Evolutionary conservation across 1,140 invertebrate genomes (phyloP).

Genomic region (Stegodyphus mimosarum): DNA sequence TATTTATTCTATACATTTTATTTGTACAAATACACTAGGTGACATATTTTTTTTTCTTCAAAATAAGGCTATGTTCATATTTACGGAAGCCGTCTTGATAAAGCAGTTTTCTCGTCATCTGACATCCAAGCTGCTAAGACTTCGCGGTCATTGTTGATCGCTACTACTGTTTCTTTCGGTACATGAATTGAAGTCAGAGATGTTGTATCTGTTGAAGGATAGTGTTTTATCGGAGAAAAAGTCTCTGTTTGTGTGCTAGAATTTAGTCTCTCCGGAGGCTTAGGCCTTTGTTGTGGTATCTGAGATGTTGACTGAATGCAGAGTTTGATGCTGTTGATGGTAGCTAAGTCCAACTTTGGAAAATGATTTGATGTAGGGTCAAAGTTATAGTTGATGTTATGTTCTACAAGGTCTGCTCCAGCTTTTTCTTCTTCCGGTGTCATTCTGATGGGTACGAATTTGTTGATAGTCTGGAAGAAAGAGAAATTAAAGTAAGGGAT

Average conservation of each 20-base stretch:
- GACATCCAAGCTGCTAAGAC: slow-evolving; percentile 53
- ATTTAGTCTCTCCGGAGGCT: slow-evolving; percentile 26
- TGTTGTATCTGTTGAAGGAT: too few relatives aligned
- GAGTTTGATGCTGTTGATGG: slow-evolving; percentile 38
- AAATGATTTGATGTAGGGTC: slow-evolving; percentile 10
- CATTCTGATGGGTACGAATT: slow-evolving; percentile 85
- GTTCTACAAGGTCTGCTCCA: slow-evolving; percentile 88
- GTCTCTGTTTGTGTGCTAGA: slow-evolving; percentile 39
- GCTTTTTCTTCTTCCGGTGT: slow-evolving; percentile 83
- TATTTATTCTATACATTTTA: too few relatives aligned
- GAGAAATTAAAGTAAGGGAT: neutral
- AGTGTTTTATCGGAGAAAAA: neutral
- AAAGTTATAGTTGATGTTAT: slow-evolving; percentile 74
- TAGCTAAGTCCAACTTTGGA: slow-evolving; percentile 38
- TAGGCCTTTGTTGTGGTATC: neutral
- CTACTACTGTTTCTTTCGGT: neutral
- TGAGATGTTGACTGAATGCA: slow-evolving; percentile 12
- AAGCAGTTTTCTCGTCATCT: slow-evolving; percentile 38
- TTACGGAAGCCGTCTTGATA: neutral
- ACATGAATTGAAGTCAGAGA: neutral
- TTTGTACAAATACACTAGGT: neutral
- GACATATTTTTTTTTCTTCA: neutral
- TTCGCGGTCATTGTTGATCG: slow-evolving; percentile 17
- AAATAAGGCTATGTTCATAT: neutral
- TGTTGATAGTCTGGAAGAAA: slow-evolving; percentile 75